Base-by-base conservation (phyloP, 2,797 vertebrate species). In the Peromyscus attwateri region DNA sequence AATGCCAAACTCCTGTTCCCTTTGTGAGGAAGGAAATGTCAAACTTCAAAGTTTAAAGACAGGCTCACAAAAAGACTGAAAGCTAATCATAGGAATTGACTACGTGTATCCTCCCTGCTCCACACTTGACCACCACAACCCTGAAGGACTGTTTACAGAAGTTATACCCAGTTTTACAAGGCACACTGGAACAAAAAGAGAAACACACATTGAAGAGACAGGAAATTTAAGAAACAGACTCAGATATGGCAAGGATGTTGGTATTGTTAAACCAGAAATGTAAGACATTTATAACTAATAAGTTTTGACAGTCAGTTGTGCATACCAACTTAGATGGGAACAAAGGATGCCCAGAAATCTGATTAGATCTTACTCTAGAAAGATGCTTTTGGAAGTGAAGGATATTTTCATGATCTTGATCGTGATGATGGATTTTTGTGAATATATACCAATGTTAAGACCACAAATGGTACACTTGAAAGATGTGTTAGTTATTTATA, bases 161-260 rank as follows among this genome's bases (percentile, higher is more conserved):
- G 37, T 71, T 60, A 71, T 60, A n/a, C 16, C 31, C 49, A 93
- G 29, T 88, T 75, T 62, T 84, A 75, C 81, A 92, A 92, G 81
- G 40, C n/a, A 84, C 57, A 40, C 23, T 76, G 71, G 52, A 37
- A 64, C 80, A 46, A 84, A 92, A 43, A 83, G n/a, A 87, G 31
- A 49, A 57, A 55, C n/a, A 46, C 49, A 75, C 31, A 46, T 37
- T 75, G 31, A 92, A 73, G 66, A 83, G 9, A 60, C 40, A 10
- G 91, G 40, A 75, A 75, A 92, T 46, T 12, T 64, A 84, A 75
- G 40, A 92, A 75, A n/a, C 91, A 92, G 90, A 75, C 55, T n/a
- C 29, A 7, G 49, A 43, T 71, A 57, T 57, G 85, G 49, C 49
- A 87, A 73, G 17, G 85, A 73, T 27, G 14, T 40, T 37, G 66